Percentiles rank a stretch among this genome's conserved stretches.
Conservation (phyloP, 1,140 invertebrate genomes). For the Epicauta chinensis region DNA sequence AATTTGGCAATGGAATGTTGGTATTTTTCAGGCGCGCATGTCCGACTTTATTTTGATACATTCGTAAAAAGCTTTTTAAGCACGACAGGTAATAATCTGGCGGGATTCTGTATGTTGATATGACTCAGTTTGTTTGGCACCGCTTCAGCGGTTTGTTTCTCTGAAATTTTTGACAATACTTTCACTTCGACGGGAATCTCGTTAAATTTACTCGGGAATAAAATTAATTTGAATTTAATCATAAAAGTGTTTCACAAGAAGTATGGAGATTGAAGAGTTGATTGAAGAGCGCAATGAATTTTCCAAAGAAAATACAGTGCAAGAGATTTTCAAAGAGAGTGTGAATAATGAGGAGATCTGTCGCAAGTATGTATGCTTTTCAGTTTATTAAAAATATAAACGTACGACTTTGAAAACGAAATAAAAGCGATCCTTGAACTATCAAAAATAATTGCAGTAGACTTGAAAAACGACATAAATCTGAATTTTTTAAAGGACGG, state of each 20-base stretch:
- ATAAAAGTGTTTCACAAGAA: not conserved
- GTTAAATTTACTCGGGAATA: not conserved
- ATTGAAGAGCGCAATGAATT: not conserved
- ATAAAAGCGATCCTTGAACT: no score
- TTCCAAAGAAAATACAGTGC: constrained; percentile 5
- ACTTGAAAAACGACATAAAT: no score
- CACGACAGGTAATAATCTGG: constrained; percentile 9
- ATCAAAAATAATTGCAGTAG: no score
- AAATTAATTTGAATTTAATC: no score
- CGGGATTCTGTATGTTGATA: constrained; percentile 5
- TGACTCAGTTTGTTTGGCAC: constrained; percentile 17
- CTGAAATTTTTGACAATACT: not conserved
- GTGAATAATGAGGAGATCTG: not conserved
- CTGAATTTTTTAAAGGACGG: no score
- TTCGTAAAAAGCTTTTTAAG: not conserved
- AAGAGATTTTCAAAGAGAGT: constrained; percentile 7
- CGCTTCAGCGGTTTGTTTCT: constrained; percentile 13
- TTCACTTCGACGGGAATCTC: constrained; percentile 3
- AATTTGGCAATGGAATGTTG: constrained; percentile 15
- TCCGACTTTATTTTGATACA: constrained; percentile 14
- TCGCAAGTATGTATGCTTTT: no score
- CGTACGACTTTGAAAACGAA: no score
- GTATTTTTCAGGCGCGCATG: constrained; percentile 11
- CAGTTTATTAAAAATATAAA: no score
- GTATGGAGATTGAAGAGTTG: constrained; percentile 5